Base-by-base conservation (phyloP, 2,797 vertebrate genomes). In the Hemitrygon akajei region DNA sequence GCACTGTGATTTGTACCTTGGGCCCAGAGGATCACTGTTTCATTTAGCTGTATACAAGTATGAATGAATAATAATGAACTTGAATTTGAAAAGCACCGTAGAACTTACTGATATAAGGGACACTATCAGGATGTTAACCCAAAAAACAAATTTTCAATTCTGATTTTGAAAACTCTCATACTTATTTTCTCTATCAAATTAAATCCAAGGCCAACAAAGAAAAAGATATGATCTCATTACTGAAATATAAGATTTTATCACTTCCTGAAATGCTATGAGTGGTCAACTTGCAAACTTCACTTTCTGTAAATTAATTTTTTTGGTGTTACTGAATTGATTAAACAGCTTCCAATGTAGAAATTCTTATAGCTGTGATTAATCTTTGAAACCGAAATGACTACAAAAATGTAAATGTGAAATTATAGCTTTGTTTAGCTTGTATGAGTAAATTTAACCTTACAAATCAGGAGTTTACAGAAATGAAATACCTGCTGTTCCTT, bases 241-340 rank as follows among this genome's bases (percentile, higher is more conserved):
- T 25, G 34, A 47, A 10, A 22, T 71, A 71, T 34, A 73, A 91
- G 87, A 91, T 91, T 91, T 73, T 91, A 91, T 91, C 89, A 73
- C 66, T 73, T 91, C 89, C 89, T 71, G 89, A 73, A 91, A 91
- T 91, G 87, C 63, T 10, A 69, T 47, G 66, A 12, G 34, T 69
- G 63, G 87, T 71, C n/a, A 22, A n/a, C 86, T 91, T 91, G 87
- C 14, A 91, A 22, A n/a, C 69, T 91, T 0, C 22, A 37, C 18
- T 34, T 89, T 81, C 79, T 91, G 89, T 73, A 66, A 91, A 91
- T 34, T 71, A 91, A 37, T 91, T 86, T 18, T 73, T 91, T 91
- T 27, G 18, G 22, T 40, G 7, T 73, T 73, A 73, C 20, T 69
- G 63, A 10, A 69, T 91, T 91, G 20, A 91, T 25, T 91, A 25